phyloP scores from a whole-genome alignment of 2,113 vertebrate genomes.

The Piaya cayana region DNA sequence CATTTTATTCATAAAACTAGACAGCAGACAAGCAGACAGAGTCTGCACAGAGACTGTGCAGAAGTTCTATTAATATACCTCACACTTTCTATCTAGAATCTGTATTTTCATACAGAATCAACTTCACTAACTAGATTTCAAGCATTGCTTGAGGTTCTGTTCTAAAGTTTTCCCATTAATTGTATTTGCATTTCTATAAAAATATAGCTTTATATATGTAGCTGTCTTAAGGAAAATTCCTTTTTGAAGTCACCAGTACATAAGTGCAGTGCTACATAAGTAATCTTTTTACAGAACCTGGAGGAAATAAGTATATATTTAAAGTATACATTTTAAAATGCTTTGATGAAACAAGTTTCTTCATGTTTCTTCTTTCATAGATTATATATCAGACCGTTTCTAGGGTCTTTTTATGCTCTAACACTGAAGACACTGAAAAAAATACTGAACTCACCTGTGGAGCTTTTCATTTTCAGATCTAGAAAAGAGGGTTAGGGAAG shows the following conservation, averaged over 20 bases:
- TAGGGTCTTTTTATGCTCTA: not conserved
- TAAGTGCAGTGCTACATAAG: not conserved
- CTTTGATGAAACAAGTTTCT: not conserved
- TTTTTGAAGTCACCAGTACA: not conserved
- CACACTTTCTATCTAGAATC: not conserved
- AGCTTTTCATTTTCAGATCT: constrained; percentile 55
- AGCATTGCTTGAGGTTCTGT: not conserved
- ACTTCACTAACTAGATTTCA: not conserved
- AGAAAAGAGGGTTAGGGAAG: not conserved
- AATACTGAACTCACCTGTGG: not conserved
- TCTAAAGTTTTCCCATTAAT: not conserved
- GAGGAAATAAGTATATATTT: not conserved
- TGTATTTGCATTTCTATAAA: not conserved
- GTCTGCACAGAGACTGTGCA: not conserved
- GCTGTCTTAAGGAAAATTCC: not conserved
- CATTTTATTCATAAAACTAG: not conserved
- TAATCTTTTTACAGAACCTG: not conserved
- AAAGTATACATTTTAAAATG: not conserved
- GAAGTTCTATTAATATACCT: not conserved
- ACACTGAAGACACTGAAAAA: not conserved
- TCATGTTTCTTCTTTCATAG: not conserved
- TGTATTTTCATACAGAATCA: not conserved
- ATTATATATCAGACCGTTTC: not conserved
- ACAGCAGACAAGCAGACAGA: not conserved
- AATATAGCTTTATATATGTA: not conserved